These are phyloP conservation scores for Phyto melanocephala DNA, from an alignment of 2,888 invertebrate genomes.

Conservation along the genomic window DNA sequence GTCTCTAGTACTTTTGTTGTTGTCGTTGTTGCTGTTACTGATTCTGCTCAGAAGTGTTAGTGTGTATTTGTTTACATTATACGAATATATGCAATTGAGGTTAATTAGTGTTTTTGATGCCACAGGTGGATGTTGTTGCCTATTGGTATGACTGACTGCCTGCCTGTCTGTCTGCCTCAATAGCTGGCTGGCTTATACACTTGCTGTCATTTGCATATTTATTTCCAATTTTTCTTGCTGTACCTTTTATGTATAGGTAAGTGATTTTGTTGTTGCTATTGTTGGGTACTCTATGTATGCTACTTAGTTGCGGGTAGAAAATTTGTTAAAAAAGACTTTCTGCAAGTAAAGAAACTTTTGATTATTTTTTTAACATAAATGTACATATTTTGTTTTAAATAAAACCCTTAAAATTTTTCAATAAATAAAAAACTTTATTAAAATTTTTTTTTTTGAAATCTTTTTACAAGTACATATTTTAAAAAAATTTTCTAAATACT, in stretches of 20 bases:
- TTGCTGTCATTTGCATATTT: constrained; percentile 48
- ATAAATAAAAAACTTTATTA: no score
- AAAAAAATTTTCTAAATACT: no score
- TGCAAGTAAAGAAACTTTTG: no score
- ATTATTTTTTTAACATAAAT: no score
- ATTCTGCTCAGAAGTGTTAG: background rate
- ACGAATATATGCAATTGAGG: constrained; percentile 65
- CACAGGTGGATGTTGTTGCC: constrained; percentile 67
- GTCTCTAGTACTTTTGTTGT: background rate
- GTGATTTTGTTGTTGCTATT: background rate
- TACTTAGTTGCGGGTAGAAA: background rate
- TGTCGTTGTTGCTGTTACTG: background rate
- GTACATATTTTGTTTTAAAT: no score
- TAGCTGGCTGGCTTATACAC: background rate
- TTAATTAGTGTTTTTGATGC: constrained; percentile 67
- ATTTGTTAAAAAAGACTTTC: background rate
- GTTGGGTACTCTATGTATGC: background rate
- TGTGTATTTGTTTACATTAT: background rate
- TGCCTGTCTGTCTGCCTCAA: background rate
- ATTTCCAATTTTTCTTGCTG: constrained; percentile 32
- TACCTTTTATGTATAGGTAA: background rate
- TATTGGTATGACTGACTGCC: background rate
- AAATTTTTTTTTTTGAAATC: no score
- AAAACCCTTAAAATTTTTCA: no score
- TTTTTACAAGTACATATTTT: no score